Conservation (phyloP, 2,888 invertebrate genomes). For the Xiphydria camelus region DNA sequence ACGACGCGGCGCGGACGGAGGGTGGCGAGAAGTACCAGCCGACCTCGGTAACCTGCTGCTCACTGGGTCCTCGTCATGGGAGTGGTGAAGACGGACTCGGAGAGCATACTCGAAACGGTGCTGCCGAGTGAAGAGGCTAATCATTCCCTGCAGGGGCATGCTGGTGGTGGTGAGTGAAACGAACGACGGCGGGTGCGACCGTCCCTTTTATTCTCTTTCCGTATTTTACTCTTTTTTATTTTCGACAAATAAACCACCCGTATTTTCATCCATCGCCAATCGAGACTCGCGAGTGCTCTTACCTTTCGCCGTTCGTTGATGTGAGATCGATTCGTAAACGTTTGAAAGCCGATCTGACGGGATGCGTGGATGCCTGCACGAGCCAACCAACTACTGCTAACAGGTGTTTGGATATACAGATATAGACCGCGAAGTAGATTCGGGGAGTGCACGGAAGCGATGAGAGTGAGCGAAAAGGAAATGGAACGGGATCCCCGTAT, state of each 20-base stretch:
- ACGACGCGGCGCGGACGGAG: slow-evolving; percentile 35
- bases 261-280: background rate
- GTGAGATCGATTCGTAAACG: background rate
- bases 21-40: slow-evolving; percentile 20
- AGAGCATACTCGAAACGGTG: slow-evolving; percentile 46
- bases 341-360: slow-evolving; percentile 34
- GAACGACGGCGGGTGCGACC: too few species aligned
- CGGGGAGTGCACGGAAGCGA: background rate
- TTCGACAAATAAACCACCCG: too few species aligned
- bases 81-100: slow-evolving; percentile 48
- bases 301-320: background rate
- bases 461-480: too few species aligned
- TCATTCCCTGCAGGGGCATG: slow-evolving; percentile 45
- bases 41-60: slow-evolving; percentile 3
- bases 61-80: slow-evolving; percentile 42
- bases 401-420: slow-evolving; percentile 55
- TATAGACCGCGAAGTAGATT: too few species aligned
- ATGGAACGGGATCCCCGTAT: too few species aligned
- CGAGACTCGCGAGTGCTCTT: background rate
- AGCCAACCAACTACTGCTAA: slow-evolving; percentile 41
- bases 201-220: too few species aligned
- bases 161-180: too few species aligned
- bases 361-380: slow-evolving; percentile 19
- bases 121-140: slow-evolving; percentile 52
- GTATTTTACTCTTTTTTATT: background rate